These are phyloP conservation scores for Sphenodon punctatus DNA, from an alignment of 2,797 vertebrate species.

Conservation along the genomic window DNA sequence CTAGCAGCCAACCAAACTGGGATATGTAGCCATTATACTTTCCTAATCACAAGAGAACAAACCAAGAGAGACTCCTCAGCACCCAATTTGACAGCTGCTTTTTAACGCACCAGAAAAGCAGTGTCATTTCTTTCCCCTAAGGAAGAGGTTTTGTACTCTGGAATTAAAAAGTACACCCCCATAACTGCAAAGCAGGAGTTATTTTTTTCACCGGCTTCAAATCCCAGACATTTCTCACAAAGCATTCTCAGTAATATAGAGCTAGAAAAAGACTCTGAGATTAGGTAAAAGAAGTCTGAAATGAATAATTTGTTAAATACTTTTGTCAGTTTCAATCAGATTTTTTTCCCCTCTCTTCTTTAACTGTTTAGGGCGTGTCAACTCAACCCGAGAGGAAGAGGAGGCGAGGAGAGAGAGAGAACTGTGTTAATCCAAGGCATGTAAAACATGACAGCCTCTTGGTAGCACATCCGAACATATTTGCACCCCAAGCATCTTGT, in stretches of 20 bases:
- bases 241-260: background rate
- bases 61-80: slow-evolving; percentile 32
- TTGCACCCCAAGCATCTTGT: background rate
- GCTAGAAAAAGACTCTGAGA: background rate
- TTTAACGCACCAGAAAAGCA: background rate
- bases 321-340: background rate
- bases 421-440: background rate
- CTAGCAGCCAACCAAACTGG: slow-evolving; percentile 18
- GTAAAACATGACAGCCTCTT: background rate
- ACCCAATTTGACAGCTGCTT: slow-evolving; percentile 17
- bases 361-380: background rate
- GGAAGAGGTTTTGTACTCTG: background rate
- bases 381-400: background rate
- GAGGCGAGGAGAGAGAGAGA: background rate
- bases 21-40: slow-evolving; percentile 44
- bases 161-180: slow-evolving; percentile 6
- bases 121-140: background rate
- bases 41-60: slow-evolving; percentile 37
- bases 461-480: background rate
- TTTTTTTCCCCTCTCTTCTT: background rate
- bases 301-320: background rate
- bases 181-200: background rate
- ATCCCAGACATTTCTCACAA: background rate
- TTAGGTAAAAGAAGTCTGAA: background rate
- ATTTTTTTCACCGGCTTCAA: background rate